Evolutionary conservation across 2,113 vertebrate genomes (phyloP).

Genomic region (Mesoclemmys tuberculata): DNA sequence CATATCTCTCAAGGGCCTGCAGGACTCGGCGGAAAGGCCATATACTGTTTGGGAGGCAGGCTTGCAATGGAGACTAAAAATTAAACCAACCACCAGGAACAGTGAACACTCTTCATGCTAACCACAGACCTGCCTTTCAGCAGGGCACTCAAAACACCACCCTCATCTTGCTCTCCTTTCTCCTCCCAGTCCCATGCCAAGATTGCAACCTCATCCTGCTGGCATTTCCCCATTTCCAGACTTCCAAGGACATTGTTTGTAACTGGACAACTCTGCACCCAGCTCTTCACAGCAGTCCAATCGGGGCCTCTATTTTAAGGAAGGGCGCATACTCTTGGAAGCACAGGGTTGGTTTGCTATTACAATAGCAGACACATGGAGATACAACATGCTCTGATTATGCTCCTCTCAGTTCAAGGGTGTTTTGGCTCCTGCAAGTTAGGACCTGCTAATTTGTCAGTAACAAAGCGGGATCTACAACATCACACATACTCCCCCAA

Average conservation of each 20-base stretch:
- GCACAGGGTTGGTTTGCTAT: rapidly evolving
- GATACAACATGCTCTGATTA: rapidly evolving
- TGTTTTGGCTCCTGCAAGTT: background rate
- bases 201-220: rapidly evolving
- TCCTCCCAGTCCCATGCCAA: rapidly evolving
- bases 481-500: rapidly evolving
- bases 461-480: background rate
- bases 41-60: background rate
- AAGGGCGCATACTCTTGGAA: rapidly evolving
- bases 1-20: background rate
- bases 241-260: background rate
- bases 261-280: no score
- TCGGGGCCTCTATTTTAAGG: rapidly evolving
- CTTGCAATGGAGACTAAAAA: background rate
- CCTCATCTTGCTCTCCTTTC: rapidly evolving
- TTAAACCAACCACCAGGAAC: background rate
- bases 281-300: background rate
- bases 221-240: background rate
- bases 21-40: background rate
- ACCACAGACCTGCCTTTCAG: background rate
- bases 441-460: rapidly evolving
- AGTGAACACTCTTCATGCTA: background rate
- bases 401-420: rapidly evolving
- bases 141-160: background rate
- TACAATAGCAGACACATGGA: rapidly evolving